Conservation (phyloP, 1,140 invertebrate species). For the Rhagoletis zephyria region DNA sequence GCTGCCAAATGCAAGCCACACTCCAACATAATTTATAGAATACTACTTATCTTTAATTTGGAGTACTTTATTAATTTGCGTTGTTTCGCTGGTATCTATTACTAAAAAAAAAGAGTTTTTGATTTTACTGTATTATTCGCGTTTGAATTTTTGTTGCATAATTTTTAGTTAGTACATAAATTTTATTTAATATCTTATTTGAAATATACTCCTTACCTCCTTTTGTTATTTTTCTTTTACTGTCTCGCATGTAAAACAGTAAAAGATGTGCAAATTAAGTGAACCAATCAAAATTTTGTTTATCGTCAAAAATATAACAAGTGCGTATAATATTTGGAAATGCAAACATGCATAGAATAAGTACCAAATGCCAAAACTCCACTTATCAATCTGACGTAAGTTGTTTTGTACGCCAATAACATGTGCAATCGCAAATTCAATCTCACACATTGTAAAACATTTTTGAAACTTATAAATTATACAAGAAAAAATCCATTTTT, state of each 20-base stretch:
- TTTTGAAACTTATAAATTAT: constrained; percentile 5
- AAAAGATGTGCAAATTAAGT: not conserved
- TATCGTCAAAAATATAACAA: not conserved
- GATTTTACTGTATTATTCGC: constrained; percentile 38
- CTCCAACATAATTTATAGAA: not conserved
- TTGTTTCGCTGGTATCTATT: constrained; percentile 3
- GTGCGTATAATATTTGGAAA: not conserved
- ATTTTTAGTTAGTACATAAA: constrained; percentile 28
- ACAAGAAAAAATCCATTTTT: constrained; percentile 6
- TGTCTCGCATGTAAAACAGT: not conserved
- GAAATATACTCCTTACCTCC: not conserved
- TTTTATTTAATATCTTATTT: constrained; percentile 39
- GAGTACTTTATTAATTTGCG: constrained; percentile 32
- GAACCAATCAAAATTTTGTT: not conserved
- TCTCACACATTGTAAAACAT: constrained; percentile 10
- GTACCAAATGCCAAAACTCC: not conserved
- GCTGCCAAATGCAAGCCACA: constrained; percentile 14
- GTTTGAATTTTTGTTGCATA: constrained; percentile 23
- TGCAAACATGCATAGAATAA: not conserved
- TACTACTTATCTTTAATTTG: not conserved
- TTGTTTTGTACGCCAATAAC: constrained; percentile 23
- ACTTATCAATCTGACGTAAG: not conserved
- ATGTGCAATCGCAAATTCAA: constrained; percentile 28
- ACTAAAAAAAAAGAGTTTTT: constrained; percentile 24
- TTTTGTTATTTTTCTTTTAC: not conserved